Base-by-base conservation (phyloP, 1,140 invertebrate genomes). In the Hyposmocoma kahamanoa region DNA sequence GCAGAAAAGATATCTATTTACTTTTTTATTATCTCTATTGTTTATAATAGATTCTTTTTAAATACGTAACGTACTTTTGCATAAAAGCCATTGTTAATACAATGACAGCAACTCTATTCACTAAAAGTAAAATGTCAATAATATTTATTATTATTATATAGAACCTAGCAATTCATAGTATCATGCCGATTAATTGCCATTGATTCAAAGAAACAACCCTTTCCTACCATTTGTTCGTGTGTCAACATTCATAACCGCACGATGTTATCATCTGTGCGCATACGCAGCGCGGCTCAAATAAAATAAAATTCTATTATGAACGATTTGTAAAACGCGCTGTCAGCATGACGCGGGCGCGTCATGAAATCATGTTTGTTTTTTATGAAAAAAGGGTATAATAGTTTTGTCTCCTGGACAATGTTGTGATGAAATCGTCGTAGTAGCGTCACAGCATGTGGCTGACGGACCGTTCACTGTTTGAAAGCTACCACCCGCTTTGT, bases 281-380 rank as follows among this genome's bases (percentile, higher is more conserved):
- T 62, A 68, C 45, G 42, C 55, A 58, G 62, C 53, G 48, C 60
- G 41, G 59, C 62, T 36, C 32, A 17, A 15, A 36, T 63, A 59
- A 67, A 75, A 79, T 72, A 75, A 59, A 77, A 72, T 70, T 77
- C 60, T 63, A 69, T 82, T 72, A 82, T 74, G 75, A 82, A 81
- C 70, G 75, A 73, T 78, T 71, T 74, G 68, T 77, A 56, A 81
- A 69, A 83, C 71, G 81, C 67, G 50, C 66, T 81, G 79, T 84
- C 81, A 84, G 81, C 81, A 75, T 84, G 81, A 84, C 68, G 57
- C 70, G 64, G 70, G 64, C 56, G 53, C 49, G 68, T 58, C 62
- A 58, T 71, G 62, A 64, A 74, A 73, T 76, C 53, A 64, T 55
- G 18, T 59, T 11, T 11, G 3, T 70, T 72, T 79, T 74, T 75